Evolutionary conservation across 2,888 invertebrate genomes (phyloP).

Genomic region (Agrochola circellaris): DNA sequence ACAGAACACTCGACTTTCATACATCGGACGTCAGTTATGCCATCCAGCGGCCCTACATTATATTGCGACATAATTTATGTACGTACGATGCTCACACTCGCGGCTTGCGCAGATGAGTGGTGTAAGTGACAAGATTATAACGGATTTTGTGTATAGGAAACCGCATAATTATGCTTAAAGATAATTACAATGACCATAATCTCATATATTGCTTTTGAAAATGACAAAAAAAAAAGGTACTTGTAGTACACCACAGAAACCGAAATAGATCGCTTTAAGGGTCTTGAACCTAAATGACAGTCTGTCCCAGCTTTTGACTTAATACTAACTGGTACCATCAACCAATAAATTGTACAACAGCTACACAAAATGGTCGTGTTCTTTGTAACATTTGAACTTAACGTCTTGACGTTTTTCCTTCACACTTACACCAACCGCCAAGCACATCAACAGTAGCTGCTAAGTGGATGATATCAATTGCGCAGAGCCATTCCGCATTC

Average conservation of each 20-base stretch:
- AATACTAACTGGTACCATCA: too few relatives aligned
- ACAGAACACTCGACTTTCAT: conserved; percentile 67
- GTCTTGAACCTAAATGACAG: not conserved
- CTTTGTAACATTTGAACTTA: conserved; percentile 9
- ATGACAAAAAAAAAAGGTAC: too few relatives aligned
- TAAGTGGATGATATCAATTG: conserved; percentile 90
- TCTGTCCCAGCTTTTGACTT: not conserved
- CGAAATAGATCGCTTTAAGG: too few relatives aligned
- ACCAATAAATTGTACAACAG: not conserved
- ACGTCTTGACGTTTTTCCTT: conserved; percentile 13
- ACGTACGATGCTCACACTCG: conserved; percentile 45
- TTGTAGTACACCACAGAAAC: not conserved
- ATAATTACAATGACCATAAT: not conserved
- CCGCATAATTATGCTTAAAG: not conserved
- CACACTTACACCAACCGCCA: conserved; percentile 69
- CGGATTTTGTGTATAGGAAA: conserved; percentile 4
- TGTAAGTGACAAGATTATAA: conserved; percentile 38
- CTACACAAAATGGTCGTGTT: not conserved
- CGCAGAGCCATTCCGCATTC: conserved; percentile 88
- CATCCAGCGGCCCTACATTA: conserved; percentile 59
- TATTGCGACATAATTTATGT: conserved; percentile 63
- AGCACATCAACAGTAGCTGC: conserved; percentile 81
- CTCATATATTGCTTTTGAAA: not conserved
- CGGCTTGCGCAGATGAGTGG: conserved; percentile 32
- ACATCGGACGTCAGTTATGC: conserved; percentile 59